These are phyloP conservation scores for Syrista parreyssii DNA, from an alignment of 2,888 invertebrate genomes.

Conservation along the genomic window DNA sequence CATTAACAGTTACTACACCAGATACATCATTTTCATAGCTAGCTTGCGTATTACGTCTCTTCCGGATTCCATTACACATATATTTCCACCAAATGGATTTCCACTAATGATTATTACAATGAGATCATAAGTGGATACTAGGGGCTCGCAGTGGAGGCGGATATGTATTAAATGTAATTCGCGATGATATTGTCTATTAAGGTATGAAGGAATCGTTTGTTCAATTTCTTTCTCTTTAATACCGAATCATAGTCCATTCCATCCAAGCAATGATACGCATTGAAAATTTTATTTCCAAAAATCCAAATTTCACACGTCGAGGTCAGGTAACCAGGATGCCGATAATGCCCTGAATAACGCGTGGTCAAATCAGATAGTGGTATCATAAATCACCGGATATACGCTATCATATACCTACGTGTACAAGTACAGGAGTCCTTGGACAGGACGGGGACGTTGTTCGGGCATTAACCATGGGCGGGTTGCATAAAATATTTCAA, in stretches of 20 bases:
- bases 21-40: background rate
- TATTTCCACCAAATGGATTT: background rate
- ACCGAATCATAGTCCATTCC: background rate
- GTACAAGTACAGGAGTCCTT: background rate
- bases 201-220: background rate
- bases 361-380: constrained; percentile 6
- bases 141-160: background rate
- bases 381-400: constrained; percentile 5
- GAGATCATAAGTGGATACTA: background rate
- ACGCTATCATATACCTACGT: constrained; percentile 1
- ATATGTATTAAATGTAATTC: background rate
- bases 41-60: background rate
- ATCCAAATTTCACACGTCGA: background rate
- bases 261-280: background rate
- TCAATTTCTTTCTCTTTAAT: background rate
- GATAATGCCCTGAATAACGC: background rate
- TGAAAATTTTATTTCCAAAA: background rate
- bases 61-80: background rate
- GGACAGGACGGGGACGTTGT: constrained; percentile 3
- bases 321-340: background rate
- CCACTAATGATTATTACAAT: background rate
- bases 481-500: background rate
- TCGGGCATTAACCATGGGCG: constrained; percentile 1
- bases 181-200: background rate
- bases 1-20: background rate